phyloP scores from a whole-genome alignment of 2,888 invertebrate genomes.

The Ectropis crepuscularia region DNA sequence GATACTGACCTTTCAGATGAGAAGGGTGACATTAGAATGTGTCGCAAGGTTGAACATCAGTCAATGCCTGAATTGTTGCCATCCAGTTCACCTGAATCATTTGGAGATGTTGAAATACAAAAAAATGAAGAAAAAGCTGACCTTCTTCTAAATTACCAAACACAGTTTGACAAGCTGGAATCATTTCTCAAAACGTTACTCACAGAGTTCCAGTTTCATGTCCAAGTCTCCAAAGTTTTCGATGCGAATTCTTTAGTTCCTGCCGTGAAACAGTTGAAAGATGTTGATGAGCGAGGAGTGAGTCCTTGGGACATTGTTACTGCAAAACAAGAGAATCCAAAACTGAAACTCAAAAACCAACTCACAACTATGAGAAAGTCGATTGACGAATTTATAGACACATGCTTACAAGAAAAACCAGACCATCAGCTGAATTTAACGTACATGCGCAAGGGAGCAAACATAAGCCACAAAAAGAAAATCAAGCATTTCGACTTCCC shows the following conservation, averaged over 20 bases:
- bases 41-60: constrained; percentile 61
- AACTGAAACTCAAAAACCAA: constrained; percentile 64
- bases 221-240: constrained; percentile 75
- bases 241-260: constrained; percentile 58
- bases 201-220: constrained; percentile 72
- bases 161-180: constrained; percentile 69
- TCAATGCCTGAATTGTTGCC: constrained; percentile 50
- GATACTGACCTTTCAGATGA: constrained; percentile 61
- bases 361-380: constrained; percentile 61
- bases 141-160: constrained; percentile 62
- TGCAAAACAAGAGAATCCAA: constrained; percentile 67
- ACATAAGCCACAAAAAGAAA: constrained; percentile 65
- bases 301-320: constrained; percentile 73
- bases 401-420: constrained; percentile 49
- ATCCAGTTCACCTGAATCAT: constrained; percentile 69
- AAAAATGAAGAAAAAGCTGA: constrained; percentile 59
- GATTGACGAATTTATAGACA: constrained; percentile 63
- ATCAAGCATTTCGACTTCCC: constrained; percentile 73
- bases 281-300: constrained; percentile 39
- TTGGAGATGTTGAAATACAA: constrained; percentile 71
- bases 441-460: constrained; percentile 49
- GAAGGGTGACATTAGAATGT: constrained; percentile 65
- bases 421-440: constrained; percentile 45
- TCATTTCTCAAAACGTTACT: constrained; percentile 64
- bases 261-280: neutral